Base-by-base conservation (phyloP, 2,797 vertebrate genomes). In the Lepilemur ruficaudatus region DNA sequence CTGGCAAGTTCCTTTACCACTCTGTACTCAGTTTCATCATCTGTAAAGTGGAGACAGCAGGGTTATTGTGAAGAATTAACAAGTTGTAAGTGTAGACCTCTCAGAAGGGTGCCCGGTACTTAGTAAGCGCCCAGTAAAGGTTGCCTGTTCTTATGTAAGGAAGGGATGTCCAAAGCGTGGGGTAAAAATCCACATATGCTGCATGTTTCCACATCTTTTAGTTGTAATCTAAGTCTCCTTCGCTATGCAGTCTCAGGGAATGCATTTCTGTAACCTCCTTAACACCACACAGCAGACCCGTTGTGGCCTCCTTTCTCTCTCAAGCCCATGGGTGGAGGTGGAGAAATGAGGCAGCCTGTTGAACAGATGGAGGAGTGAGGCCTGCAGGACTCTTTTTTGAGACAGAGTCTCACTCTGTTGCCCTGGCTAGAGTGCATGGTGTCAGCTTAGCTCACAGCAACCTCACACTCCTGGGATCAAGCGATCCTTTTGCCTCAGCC, bases 101-200 rank as follows among this genome's bases (percentile, higher is more conserved):
- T 43, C 23, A 15, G 76, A 14, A 67, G 78, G 38, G 22, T 7
- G 15, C 22, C 57, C 15, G 17, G 46, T 23, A 17, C 69, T 35
- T 1, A 5, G 65, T 79, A 28, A 38, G 28, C 55, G 41, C 43
- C 43, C 32, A 3, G 0, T 14, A 6, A 18, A 38, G 13, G 23
- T 32, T 30, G 11, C 50, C 59, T 75, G 0, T 18, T 70, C 22
- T 41, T 28, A 14, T 0, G 0, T 38, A 59, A 63, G 38, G 10
- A 15, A 3, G 28, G 57, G 78, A 4, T 43, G 25, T 67, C 50
- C 3, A 5, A 25, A 43, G n/a, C 0, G 0, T 17, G 30, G 63
- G 50, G 8, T 82, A 12, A n/a, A 85, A 78, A 41, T 41, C 28
- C 25, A 67, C 35, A 20, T 30, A 32, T 0, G 0, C 2, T 2